These are phyloP conservation scores for Thalpophila matura DNA, from an alignment of 2,888 invertebrate genomes.

Conservation along the genomic window DNA sequence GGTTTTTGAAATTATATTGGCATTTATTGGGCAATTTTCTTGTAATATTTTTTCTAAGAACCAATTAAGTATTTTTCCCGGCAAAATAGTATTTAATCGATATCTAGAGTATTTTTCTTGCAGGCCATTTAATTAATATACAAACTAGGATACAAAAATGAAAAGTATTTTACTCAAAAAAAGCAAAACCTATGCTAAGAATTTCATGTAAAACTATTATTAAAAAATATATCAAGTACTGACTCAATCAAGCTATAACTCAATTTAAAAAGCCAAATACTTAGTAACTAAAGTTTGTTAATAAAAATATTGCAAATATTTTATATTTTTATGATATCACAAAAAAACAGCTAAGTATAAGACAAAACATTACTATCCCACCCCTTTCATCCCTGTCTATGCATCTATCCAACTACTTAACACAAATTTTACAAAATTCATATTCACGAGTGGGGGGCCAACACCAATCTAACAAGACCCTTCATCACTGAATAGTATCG, in stretches of 20 bases:
- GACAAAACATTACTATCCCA: slow-evolving; percentile 21
- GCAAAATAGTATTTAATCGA: too few relatives aligned
- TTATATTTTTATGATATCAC: neutral
- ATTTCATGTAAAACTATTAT: neutral
- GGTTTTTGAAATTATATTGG: slow-evolving; percentile 18
- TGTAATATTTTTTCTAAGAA: neutral
- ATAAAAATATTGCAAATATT: neutral
- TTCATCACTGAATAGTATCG: neutral
- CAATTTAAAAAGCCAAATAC: too few relatives aligned
- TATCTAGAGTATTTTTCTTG: neutral
- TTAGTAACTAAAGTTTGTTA: too few relatives aligned
- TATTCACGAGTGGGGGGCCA: slow-evolving; percentile 68
- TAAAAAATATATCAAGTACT: neutral
- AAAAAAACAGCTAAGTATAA: neutral
- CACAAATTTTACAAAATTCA: slow-evolving; percentile 70
- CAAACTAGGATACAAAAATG: neutral
- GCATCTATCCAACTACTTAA: slow-evolving; percentile 75
- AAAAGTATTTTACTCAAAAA: neutral
- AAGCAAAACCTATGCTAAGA: too few relatives aligned
- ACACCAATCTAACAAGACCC: slow-evolving; percentile 66
- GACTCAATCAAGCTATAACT: neutral
- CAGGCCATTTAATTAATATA: neutral
- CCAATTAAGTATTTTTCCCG: neutral
- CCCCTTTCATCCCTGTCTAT: slow-evolving; percentile 76
- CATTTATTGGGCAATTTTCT: neutral